Conservation (phyloP, 1,140 invertebrate species). For the Marisa cornuarietis region DNA sequence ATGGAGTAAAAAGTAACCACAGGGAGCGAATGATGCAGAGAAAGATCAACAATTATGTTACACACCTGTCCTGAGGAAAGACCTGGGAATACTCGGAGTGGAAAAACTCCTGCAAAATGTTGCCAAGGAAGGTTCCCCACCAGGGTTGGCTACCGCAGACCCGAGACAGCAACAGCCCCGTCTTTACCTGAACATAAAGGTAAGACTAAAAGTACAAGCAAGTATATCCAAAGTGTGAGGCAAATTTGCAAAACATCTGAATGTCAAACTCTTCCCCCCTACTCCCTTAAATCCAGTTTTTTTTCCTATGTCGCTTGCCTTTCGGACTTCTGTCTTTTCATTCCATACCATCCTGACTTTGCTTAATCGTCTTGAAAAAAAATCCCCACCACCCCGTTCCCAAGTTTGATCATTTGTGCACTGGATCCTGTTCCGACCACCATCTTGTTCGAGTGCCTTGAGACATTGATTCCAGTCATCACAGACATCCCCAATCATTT, state of each 20-base stretch:
- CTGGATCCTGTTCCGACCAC: constrained; percentile 30
- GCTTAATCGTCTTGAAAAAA: too few species aligned
- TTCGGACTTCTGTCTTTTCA: neutral
- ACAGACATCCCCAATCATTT: constrained; percentile 21
- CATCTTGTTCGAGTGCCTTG: constrained; percentile 21
- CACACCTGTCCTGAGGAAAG: constrained; percentile 86
- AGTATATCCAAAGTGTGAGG: neutral
- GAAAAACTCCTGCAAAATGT: constrained; percentile 81
- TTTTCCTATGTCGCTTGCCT: neutral
- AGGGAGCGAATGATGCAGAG: neutral
- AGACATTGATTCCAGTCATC: constrained; percentile 18
- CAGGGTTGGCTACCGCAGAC: constrained; percentile 82
- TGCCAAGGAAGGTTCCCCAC: constrained; percentile 89
- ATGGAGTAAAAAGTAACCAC: too few species aligned
- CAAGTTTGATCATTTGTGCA: constrained; percentile 6
- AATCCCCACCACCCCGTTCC: too few species aligned
- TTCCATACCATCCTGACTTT: constrained; percentile 3
- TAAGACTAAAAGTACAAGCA: neutral
- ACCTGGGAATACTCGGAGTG: constrained; percentile 79
- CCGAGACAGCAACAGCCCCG: constrained; percentile 81
- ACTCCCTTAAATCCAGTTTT: neutral
- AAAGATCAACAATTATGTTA: neutral
- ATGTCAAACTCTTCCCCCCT: neutral
- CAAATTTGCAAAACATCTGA: neutral
- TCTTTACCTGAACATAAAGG: constrained; percentile 53